phyloP scores from a whole-genome alignment of 1,140 invertebrate species.

The Drosophila bipectinata region DNA sequence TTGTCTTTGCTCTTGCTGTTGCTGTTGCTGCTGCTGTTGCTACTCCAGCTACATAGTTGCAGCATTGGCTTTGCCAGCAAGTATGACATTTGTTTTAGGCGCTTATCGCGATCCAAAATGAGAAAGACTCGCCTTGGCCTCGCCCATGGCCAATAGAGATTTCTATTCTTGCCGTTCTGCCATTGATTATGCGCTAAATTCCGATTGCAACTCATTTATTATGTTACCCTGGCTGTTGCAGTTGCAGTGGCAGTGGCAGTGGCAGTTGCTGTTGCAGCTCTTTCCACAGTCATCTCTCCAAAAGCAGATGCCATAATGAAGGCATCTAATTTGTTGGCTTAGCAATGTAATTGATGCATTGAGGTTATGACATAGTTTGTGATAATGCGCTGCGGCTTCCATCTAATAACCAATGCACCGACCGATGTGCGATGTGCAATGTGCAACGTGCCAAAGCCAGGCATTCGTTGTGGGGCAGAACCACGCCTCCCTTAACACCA shows the following conservation, averaged over 20 bases:
- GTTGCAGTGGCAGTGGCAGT: constrained; percentile 5
- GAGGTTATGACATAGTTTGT: constrained; percentile 70
- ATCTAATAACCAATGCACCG: constrained; percentile 34
- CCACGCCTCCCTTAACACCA: constrained; percentile 10
- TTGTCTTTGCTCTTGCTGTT: constrained; percentile 32
- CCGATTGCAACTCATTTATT: constrained; percentile 69
- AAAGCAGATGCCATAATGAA: constrained; percentile 26
- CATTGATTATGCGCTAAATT: constrained; percentile 79
- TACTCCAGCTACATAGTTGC: constrained; percentile 1
- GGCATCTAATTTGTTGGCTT: constrained; percentile 70
- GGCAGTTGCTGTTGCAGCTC: constrained; percentile 3
- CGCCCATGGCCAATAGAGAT: constrained; percentile 30
- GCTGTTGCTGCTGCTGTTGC: background rate
- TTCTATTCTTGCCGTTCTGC: constrained; percentile 27
- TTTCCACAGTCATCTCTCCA: background rate
- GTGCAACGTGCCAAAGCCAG: constrained; percentile 12
- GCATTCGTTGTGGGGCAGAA: constrained; percentile 13
- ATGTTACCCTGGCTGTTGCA: constrained; percentile 39
- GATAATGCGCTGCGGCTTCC: constrained; percentile 65
- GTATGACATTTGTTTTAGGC: constrained; percentile 80
- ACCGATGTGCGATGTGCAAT: constrained; percentile 14
- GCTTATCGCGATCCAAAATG: constrained; percentile 66
- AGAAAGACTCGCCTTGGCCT: constrained; percentile 39
- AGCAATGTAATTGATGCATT: constrained; percentile 76
- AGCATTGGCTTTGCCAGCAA: constrained; percentile 24